Conservation (phyloP, 2,113 vertebrate species). For the Ceyx melanurus region DNA sequence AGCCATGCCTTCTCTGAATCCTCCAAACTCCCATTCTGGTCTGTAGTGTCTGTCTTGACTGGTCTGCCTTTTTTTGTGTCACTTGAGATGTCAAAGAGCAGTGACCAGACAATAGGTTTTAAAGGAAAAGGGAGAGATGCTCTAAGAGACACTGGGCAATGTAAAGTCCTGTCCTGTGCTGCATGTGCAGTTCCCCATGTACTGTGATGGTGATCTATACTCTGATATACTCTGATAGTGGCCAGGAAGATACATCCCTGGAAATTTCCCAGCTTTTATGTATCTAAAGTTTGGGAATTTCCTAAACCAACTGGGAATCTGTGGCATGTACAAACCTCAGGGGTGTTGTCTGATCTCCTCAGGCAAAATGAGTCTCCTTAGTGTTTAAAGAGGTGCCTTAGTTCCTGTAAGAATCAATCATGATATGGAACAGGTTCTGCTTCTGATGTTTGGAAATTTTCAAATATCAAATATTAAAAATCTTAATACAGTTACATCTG, state of each 20-base stretch:
- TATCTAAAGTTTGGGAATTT: neutral
- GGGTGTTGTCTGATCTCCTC: neutral
- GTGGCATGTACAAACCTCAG: neutral
- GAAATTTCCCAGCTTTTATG: neutral
- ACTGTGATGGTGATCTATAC: neutral
- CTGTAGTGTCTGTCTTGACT: neutral
- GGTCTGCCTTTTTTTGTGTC: neutral
- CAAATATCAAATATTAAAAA: neutral
- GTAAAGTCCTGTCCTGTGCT: neutral
- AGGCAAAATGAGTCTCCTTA: neutral
- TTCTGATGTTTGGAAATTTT: constrained; percentile 14
- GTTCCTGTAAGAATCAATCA: neutral
- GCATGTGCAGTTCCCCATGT: neutral
- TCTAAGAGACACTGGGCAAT: accelerated
- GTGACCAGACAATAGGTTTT: neutral
- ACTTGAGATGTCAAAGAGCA: neutral
- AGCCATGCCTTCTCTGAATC: neutral
- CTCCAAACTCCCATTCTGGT: neutral
- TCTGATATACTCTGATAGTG: neutral
- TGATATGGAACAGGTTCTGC: neutral
- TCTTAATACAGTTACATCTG: neutral
- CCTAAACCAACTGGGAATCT: neutral
- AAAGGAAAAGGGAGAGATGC: neutral
- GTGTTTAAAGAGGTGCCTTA: neutral
- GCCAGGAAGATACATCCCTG: neutral